Evolutionary conservation across 2,797 vertebrate genomes (phyloP).

Genomic region (Thripadectes ignobilis): DNA sequence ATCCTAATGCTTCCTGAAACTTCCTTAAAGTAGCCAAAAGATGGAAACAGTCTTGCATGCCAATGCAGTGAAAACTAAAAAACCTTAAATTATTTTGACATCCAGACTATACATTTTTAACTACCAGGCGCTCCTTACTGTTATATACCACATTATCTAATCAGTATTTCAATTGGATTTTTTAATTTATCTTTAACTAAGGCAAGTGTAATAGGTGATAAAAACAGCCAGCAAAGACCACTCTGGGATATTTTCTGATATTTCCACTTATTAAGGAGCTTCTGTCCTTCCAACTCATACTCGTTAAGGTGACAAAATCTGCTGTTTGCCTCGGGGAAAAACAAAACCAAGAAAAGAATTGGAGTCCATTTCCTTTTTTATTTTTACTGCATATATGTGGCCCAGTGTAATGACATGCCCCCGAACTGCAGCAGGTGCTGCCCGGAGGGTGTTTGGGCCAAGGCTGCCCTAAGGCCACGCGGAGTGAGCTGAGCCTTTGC

Average conservation of each 20-base stretch:
- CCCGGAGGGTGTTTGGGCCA: neutral
- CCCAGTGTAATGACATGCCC: neutral
- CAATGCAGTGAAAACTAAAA: neutral
- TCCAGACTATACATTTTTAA: neutral
- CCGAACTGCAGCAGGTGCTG: neutral
- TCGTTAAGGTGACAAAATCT: neutral
- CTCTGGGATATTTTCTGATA: neutral
- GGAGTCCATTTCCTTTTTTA: neutral
- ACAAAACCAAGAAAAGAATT: neutral
- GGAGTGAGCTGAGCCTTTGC: slow-evolving; percentile 12
- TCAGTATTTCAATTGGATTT: neutral
- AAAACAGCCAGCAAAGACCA: neutral
- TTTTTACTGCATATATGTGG: neutral
- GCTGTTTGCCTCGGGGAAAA: neutral
- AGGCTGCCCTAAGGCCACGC: neutral
- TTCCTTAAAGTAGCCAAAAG: neutral
- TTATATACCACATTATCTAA: neutral
- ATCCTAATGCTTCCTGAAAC: neutral
- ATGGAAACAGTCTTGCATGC: neutral
- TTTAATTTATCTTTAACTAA: neutral
- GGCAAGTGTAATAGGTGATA: neutral
- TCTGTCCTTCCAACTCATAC: neutral
- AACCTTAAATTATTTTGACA: neutral
- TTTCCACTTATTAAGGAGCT: neutral
- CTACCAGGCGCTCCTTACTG: neutral